Evolutionary conservation across 1,140 invertebrate genomes (phyloP).

Genomic region (Cydia strobilella): DNA sequence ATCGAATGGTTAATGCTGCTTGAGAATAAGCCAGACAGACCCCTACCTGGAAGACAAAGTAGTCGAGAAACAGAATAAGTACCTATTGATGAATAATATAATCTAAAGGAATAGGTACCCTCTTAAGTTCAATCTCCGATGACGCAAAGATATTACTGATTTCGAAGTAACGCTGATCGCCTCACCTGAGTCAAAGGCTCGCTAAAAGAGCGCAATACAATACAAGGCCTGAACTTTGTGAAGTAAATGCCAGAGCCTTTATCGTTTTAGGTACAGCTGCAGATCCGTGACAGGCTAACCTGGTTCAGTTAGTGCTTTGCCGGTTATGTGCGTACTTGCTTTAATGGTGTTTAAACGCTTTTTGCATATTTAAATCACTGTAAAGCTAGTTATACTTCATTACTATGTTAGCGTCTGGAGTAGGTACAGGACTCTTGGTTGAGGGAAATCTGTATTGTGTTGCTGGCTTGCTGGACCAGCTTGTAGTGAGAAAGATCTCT

Average conservation of each 20-base stretch:
- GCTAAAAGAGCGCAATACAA: not conserved
- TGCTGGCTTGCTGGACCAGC: too few species aligned
- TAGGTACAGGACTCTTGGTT: not conserved
- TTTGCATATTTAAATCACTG: not conserved
- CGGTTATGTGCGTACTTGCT: slow-evolving; percentile 26
- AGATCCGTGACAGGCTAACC: slow-evolving; percentile 61
- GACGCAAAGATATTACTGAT: not conserved
- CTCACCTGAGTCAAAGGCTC: not conserved
- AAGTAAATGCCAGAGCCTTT: slow-evolving; percentile 59
- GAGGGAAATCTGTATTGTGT: too few species aligned
- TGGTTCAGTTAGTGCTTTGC: slow-evolving; percentile 41
- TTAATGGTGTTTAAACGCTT: not conserved
- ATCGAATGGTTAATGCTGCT: too few species aligned
- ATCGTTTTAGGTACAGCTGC: slow-evolving; percentile 55
- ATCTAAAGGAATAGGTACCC: too few species aligned
- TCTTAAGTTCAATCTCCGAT: not conserved
- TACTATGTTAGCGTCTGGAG: not conserved
- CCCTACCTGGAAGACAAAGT: too few species aligned
- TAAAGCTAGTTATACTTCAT: too few species aligned
- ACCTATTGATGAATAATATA: too few species aligned
- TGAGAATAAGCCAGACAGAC: too few species aligned
- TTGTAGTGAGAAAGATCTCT: too few species aligned
- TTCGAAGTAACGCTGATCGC: not conserved
- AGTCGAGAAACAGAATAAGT: too few species aligned
- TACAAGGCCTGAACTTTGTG: slow-evolving; percentile 36